Evolutionary conservation across 2,113 vertebrate genomes (phyloP), one percentile per base, ranked within the genome.

Genomic region (Aythya baeri): DNA sequence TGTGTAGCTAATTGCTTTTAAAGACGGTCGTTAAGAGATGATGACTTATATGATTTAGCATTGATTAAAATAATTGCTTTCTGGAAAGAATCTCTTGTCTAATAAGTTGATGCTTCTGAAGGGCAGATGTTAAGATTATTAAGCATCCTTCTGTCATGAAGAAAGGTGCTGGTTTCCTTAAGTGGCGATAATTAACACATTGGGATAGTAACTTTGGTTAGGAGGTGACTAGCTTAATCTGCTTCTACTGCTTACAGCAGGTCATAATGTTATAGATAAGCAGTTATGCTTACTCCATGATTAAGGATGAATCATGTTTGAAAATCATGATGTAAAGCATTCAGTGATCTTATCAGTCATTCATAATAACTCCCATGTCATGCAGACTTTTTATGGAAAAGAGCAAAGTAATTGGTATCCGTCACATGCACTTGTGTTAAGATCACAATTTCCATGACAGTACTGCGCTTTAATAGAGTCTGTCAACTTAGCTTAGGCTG

Each of bases 381-480:
- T 63, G 32, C 71, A 46, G 83, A 32, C 38, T 75, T 79, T 55
- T 79, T 59, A 78, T 74, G 44, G 21, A 29, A 72, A 52, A 38
- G 57, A 77, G 67, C 72, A 61, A 81, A 90, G 67, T 91, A 97
- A 96, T 77, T 96, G 86, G 65, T 89, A 63, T 74, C 93, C 22
- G n/a, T 72, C 88, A 87, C 54, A 44, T 62, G 78, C 44, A 50
- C 50, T 88, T 89, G 71, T 76, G 94, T 91, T 96, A 87, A 93
- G 78, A 95, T 90, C 91, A 90, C 91, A 41, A 68, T 94, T 95
- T 95, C 90, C 89, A 46, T 50, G 87, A 89, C 90, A 88, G 93
- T 72, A 43, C 43, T 29, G 27, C 6, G 38, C 78, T 90, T 86
- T 94, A 90, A 94, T 78, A 83, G 84, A 83, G 91, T 91, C 90